A percentile compares a stretch with the other conserved stretches of the same genome.
phyloP scores from a whole-genome alignment of 2,888 invertebrate species.

The Cerastis leucographa region DNA sequence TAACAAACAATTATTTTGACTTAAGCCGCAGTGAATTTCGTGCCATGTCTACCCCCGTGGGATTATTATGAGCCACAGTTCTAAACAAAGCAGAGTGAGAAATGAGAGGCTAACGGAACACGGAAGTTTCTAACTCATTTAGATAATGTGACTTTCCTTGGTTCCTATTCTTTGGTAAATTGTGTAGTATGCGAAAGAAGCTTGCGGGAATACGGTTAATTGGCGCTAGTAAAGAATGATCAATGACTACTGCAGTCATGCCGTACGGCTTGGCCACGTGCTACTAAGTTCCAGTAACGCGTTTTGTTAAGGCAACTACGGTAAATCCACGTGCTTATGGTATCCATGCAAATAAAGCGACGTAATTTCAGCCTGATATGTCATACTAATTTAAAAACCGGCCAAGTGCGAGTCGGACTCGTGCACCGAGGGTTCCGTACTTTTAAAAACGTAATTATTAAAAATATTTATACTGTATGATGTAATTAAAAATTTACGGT shows the following conservation, averaged over 20 bases:
- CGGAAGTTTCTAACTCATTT: conserved; percentile 35
- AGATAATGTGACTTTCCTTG: conserved; percentile 36
- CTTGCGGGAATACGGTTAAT: conserved; percentile 1
- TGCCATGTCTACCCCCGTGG: conserved; percentile 44
- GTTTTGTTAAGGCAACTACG: not conserved
- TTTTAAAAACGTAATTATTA: too few species aligned
- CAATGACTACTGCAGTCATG: conserved; percentile 1
- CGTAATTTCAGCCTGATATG: not conserved
- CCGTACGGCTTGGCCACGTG: not conserved
- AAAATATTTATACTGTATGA: too few species aligned
- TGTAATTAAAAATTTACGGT: too few species aligned
- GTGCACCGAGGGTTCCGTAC: too few species aligned
- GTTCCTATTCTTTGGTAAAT: conserved; percentile 18
- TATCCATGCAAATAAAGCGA: not conserved
- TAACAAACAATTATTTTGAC: conserved; percentile 75
- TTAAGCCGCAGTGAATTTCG: conserved; percentile 57
- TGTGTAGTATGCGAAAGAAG: not conserved
- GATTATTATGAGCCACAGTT: conserved; percentile 16
- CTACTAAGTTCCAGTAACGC: not conserved
- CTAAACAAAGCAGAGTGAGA: conserved; percentile 27
- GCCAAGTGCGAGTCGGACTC: too few species aligned
- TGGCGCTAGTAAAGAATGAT: conserved; percentile 6
- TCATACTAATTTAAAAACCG: not conserved
- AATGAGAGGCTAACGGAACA: conserved; percentile 26
- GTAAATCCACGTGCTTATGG: not conserved